Conservation (phyloP, 2,113 vertebrate species). For the Charadrius vociferus region DNA sequence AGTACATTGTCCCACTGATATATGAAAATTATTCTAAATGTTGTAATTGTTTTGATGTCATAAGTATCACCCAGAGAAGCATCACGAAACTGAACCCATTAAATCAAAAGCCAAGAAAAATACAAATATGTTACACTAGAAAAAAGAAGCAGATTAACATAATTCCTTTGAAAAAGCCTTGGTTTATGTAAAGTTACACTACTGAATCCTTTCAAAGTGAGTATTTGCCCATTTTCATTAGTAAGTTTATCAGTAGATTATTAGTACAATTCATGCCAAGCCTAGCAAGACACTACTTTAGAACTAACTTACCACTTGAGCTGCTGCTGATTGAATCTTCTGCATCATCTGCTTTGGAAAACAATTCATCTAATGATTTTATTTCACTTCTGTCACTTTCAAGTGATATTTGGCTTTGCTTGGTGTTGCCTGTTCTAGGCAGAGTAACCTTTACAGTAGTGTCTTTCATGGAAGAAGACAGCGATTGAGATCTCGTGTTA, state of each 20-base stretch:
- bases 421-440: neutral
- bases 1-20: neutral
- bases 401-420: slow-evolving; percentile 26
- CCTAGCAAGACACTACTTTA: neutral
- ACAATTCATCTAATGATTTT: slow-evolving; percentile 77
- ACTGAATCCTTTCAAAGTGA: neutral
- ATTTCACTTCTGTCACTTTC: slow-evolving; percentile 60
- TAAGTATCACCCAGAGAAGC: neutral
- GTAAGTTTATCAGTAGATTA: neutral
- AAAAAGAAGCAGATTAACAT: neutral
- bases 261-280: neutral
- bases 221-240: neutral
- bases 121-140: neutral
- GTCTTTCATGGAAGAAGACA: neutral
- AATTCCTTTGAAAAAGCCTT: neutral
- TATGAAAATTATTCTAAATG: neutral
- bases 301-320: slow-evolving; percentile 70
- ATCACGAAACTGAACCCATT: neutral
- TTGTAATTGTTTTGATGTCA: neutral
- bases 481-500: fast-evolving
- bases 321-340: slow-evolving; percentile 62
- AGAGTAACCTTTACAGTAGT: neutral
- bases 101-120: neutral
- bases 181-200: neutral
- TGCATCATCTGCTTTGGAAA: slow-evolving; percentile 25